Evolutionary conservation across 1,140 invertebrate species (phyloP).

Genomic region (Drosophila bifasciata): DNA sequence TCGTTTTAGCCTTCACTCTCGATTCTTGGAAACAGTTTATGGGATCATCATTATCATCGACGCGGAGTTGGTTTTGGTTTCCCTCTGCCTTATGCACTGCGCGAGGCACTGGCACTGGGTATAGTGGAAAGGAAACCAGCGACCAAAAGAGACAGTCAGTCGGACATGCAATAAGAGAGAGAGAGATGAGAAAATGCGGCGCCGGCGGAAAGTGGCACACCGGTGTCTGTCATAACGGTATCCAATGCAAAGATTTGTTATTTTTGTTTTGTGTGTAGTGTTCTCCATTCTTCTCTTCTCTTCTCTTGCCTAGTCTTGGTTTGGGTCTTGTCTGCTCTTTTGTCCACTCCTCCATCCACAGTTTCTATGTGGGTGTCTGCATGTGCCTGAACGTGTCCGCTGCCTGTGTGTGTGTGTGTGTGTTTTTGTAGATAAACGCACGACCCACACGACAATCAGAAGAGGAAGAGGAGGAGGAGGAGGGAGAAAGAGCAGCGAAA

Average conservation of each 20-base stretch:
- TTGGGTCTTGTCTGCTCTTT: no score
- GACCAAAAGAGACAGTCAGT: conserved; percentile 1
- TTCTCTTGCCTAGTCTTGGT: no score
- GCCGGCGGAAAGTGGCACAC: no score
- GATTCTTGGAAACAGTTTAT: no score
- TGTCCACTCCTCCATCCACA: no score
- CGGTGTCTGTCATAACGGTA: no score
- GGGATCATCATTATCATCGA: no score
- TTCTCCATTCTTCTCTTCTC: no score
- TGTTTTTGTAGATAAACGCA: conserved; percentile 29
- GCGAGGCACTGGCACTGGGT: background rate
- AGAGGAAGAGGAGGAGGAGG: conserved; percentile 8
- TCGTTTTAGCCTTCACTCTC: no score
- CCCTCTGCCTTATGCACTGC: conserved; percentile 31
- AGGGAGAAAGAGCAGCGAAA: background rate
- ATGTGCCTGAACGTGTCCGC: conserved; percentile 5
- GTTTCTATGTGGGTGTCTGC: background rate
- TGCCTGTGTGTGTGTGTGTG: conserved; percentile 13
- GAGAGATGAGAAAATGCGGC: conserved; percentile 5
- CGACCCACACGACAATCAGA: conserved; percentile 11
- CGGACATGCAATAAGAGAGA: no score
- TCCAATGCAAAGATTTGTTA: conserved; percentile 22
- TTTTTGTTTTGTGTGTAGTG: conserved; percentile 11
- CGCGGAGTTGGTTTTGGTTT: conserved; percentile 29
- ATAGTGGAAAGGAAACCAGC: conserved; percentile 21